These are phyloP conservation scores for Drosophila ogumai DNA, from an alignment of 1,140 invertebrate genomes.

Conservation along the genomic window DNA sequence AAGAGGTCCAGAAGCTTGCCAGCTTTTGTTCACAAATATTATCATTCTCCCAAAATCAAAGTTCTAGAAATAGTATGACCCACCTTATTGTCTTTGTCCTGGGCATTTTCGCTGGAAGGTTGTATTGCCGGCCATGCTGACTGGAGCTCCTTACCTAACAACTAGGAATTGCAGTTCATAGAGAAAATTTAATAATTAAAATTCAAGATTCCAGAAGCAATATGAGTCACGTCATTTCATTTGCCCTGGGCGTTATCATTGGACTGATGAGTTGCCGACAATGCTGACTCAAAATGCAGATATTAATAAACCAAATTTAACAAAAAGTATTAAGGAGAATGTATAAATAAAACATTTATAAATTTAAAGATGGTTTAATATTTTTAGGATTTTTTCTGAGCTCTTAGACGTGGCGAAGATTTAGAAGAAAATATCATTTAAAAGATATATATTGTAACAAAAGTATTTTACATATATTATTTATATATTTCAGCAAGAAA, in stretches of 20 bases:
- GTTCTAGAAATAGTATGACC: slow-evolving; percentile 24
- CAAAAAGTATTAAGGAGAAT: slow-evolving; percentile 1
- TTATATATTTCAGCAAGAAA: neutral
- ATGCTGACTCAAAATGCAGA: slow-evolving; percentile 2
- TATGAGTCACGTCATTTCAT: slow-evolving; percentile 62
- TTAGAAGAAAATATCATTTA: neutral
- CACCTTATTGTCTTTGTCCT: slow-evolving; percentile 56
- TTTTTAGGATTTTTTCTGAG: neutral
- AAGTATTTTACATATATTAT: too few species aligned
- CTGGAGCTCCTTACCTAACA: too few species aligned
- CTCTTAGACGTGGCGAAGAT: neutral
- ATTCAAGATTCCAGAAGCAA: neutral
- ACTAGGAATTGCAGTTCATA: neutral
- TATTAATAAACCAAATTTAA: neutral
- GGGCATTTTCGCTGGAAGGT: slow-evolving; percentile 44
- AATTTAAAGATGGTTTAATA: neutral
- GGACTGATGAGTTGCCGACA: slow-evolving; percentile 48
- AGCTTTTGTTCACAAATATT: neutral
- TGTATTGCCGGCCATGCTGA: slow-evolving; percentile 45
- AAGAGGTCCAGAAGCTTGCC: too few species aligned
- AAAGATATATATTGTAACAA: too few species aligned
- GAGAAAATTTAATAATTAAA: neutral
- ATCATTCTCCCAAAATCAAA: neutral
- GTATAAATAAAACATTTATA: neutral
- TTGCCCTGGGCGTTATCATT: slow-evolving; percentile 49